Base-by-base conservation (phyloP, 1,140 invertebrate genomes). In the Trachelipus rathkii region DNA sequence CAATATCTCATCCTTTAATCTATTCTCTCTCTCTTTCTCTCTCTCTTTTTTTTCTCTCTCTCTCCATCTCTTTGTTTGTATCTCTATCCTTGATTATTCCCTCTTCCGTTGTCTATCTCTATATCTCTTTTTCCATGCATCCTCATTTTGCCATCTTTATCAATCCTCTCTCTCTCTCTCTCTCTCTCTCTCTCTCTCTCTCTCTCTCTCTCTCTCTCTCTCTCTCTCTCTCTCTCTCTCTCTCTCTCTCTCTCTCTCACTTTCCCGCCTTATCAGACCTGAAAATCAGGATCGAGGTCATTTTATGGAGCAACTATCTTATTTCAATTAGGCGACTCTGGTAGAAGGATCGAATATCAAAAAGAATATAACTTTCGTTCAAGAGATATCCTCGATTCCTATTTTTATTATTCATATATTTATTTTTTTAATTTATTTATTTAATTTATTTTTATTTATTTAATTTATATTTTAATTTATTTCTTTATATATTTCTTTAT, bases 141-240 rank as follows among this genome's bases (percentile, higher is more conserved):
- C 33, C 33, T 33, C 33, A 3, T 33, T 33, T 33, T 33, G 6
- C 9, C 9, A 50, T 10, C 46, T 50, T 50, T 15, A 15, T 50
- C 15, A 50, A 50, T 15, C 46, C 11, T 60, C 50, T 60, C 50
- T 60, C 19, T 19, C 19, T 60, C 19, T 60, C 50, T 19, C 19
- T 60, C 11, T 60, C 11, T 15, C 50, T 60, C 50, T 19, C 19
- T 60, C 11, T 60, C 11, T 15, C 50, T 60, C 50, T 60, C 50
- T 60, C 50, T 60, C 50, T 60, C 50, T 60, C 50, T 60, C 50
- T 60, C 50, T 60, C 50, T 60, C 50, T 60, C 50, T 60, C 50
- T 60, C 50, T 60, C 50, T 60, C 50, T 60, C 50, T 60, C 8
- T 60, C 1, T 60, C 50, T 50, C 46, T 50, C 46, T 50, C 46